phyloP scores from a whole-genome alignment of 2,888 invertebrate species.

The Chrysolina oricalcia region DNA sequence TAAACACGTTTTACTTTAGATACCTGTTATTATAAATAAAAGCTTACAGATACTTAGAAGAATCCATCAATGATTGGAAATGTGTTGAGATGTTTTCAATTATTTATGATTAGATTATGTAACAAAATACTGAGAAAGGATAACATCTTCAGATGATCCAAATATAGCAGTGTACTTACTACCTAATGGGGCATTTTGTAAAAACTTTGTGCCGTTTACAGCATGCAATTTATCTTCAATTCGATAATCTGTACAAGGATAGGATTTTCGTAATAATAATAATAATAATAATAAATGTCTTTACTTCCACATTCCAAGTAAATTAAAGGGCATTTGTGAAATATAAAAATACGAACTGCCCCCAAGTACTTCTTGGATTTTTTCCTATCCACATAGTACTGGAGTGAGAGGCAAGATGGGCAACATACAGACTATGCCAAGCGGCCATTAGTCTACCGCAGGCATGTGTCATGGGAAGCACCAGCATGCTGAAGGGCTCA shows the following conservation, averaged over 20 bases:
- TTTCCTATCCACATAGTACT: no score
- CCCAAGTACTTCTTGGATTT: not conserved
- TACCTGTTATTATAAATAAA: constrained; percentile 10
- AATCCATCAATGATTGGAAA: constrained; percentile 1
- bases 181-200: not conserved
- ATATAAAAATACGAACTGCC: no score
- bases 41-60: not conserved
- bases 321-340: no score
- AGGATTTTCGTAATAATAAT: not conserved
- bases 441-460: no score
- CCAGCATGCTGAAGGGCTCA: no score
- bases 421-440: no score
- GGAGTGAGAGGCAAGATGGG: no score
- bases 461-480: no score
- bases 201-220: not conserved
- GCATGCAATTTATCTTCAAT: not conserved
- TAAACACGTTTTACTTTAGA: constrained; percentile 18
- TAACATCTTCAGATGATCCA: constrained; percentile 3
- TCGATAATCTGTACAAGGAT: not conserved
- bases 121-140: not conserved
- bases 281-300: no score
- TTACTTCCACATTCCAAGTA: no score
- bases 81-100: constrained; percentile 9
- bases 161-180: not conserved
- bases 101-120: constrained; percentile 13